phyloP scores from a whole-genome alignment of 1,140 invertebrate species.

The Drosophila persimilis region DNA sequence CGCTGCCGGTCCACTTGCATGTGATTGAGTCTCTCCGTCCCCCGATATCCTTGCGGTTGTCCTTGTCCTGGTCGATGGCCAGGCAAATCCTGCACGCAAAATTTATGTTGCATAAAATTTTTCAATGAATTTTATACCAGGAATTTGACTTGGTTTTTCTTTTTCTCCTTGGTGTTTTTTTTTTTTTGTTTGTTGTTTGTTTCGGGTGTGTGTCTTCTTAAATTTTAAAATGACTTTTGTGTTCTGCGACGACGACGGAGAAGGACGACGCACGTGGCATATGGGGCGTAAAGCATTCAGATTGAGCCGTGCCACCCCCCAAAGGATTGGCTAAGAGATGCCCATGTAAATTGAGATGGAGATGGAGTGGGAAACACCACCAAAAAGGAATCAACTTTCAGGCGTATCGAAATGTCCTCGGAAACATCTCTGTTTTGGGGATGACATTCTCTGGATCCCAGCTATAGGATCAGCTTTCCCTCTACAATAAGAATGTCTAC shows the following conservation, averaged over 20 bases:
- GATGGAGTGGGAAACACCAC: background rate
- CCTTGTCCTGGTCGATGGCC: conserved; percentile 18
- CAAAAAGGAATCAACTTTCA: conserved; percentile 1
- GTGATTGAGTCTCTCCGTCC: conserved; percentile 60
- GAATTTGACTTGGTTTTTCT: conserved; percentile 73
- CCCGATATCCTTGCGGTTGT: too few species aligned
- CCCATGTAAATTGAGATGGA: background rate
- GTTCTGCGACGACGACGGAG: background rate
- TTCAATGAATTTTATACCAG: conserved; percentile 79
- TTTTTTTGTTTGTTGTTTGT: background rate
- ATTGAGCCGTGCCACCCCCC: conserved; percentile 21
- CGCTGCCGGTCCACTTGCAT: conserved; percentile 47
- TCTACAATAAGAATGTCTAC: conserved; percentile 30
- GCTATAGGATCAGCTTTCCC: background rate
- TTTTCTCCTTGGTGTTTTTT: conserved; percentile 21
- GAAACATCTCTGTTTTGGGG: background rate
- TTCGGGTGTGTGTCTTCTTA: conserved; percentile 49
- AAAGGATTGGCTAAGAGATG: conserved; percentile 17
- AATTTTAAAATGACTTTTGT: conserved; percentile 73
- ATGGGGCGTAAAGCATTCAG: conserved; percentile 76
- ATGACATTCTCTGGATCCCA: background rate
- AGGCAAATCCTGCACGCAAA: conserved; percentile 74
- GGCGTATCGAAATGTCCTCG: conserved; percentile 48
- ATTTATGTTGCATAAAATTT: conserved; percentile 82
- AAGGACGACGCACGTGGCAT: conserved; percentile 69